phyloP scores from a whole-genome alignment of 35 echinoderm and acorn worm genomes.

The Ptychodera flava region DNA sequence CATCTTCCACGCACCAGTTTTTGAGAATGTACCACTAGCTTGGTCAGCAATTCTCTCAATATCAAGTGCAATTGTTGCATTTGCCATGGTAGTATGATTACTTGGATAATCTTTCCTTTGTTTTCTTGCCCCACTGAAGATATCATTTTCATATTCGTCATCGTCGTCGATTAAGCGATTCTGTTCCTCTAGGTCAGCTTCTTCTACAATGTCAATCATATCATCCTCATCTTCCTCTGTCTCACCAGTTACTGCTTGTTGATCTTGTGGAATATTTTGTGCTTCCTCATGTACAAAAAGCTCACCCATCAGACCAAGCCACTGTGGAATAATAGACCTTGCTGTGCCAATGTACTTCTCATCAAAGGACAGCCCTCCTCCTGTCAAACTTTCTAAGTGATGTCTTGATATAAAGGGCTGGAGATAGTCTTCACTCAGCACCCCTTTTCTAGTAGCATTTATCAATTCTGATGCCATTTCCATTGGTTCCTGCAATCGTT shows the following conservation, averaged over 20 bases:
- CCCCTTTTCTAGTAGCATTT: neutral
- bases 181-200: neutral
- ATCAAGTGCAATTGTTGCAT: neutral
- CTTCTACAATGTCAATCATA: neutral
- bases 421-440: neutral
- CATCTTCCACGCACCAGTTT: neutral
- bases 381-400: neutral
- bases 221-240: neutral
- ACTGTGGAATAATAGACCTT: neutral
- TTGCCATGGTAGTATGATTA: neutral
- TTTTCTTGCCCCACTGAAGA: neutral
- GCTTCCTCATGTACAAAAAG: neutral
- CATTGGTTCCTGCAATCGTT: neutral
- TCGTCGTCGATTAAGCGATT: neutral
- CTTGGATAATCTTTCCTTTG: neutral
- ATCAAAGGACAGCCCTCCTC: neutral
- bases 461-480: neutral
- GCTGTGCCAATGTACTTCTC: neutral
- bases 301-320: neutral
- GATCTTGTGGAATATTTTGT: slow-evolving; percentile 9
- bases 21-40: neutral
- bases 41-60: neutral
- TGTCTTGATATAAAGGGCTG: neutral
- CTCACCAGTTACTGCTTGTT: slow-evolving; percentile 16
- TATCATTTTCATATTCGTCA: neutral